Percentiles rank a stretch among this genome's conserved stretches.
Conservation (phyloP, 2,113 vertebrate species). For the Lethenteron reissneri region DNA sequence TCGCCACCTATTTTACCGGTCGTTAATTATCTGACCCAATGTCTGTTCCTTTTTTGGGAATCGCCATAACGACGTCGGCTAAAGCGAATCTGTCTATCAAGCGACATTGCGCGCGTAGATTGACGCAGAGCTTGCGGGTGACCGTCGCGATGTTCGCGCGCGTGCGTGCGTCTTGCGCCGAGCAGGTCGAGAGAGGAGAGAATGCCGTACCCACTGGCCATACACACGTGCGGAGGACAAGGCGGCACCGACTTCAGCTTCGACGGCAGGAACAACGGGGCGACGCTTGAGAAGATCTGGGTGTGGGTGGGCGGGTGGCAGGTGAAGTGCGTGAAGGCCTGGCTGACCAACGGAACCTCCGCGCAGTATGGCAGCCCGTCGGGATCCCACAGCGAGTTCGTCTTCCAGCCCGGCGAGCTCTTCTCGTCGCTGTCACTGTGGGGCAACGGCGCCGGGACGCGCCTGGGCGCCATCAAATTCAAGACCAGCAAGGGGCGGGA, state of each 20-base stretch:
- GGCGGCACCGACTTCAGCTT: constrained; percentile 8
- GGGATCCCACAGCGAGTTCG: constrained; percentile 9
- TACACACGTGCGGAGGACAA: background rate
- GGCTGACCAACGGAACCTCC: constrained; percentile 10
- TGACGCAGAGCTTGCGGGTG: too few species aligned
- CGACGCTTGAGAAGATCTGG: constrained; percentile 12
- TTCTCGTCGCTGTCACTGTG: constrained; percentile 15
- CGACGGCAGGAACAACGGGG: constrained; percentile 9
- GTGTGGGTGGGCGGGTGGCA: constrained; percentile 12
- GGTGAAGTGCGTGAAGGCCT: constrained; percentile 11
- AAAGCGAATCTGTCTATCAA: too few species aligned
- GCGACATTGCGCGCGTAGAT: too few species aligned
- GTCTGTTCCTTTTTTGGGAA: too few species aligned
- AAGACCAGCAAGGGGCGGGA: constrained; percentile 8
- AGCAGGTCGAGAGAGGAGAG: too few species aligned
- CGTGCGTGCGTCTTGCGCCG: too few species aligned
- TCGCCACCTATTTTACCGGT: too few species aligned
- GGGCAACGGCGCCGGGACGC: constrained; percentile 13
- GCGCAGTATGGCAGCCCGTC: constrained; percentile 6
- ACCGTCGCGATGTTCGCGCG: background rate
- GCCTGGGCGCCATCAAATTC: constrained; percentile 14
- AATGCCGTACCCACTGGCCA: too few species aligned
- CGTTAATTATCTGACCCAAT: too few species aligned
- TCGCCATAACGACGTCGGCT: background rate
- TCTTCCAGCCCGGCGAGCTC: constrained; percentile 11